These are phyloP conservation scores for Epicampocera succincta DNA, from an alignment of 2,888 invertebrate species.

Conservation along the genomic window DNA sequence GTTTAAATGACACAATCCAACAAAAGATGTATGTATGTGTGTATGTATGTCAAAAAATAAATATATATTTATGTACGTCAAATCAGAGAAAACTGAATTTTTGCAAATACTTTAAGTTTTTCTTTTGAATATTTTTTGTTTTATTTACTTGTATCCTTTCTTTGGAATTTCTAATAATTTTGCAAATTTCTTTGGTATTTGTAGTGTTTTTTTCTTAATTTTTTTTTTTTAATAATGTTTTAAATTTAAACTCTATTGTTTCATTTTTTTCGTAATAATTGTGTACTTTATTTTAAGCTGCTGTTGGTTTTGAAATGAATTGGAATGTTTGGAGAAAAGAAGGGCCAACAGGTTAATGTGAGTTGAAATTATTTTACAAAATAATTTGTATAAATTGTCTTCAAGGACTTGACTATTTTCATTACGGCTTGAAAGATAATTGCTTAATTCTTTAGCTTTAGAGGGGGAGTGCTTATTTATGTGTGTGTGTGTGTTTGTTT, in stretches of 20 bases:
- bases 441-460: constrained; percentile 16
- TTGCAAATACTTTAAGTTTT: no score
- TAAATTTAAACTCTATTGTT: constrained; percentile 38
- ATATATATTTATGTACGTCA: no score
- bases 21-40: no score
- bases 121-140: no score
- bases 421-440: constrained; percentile 7
- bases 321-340: background rate
- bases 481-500: constrained; percentile 28
- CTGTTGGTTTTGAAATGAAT: constrained; percentile 23
- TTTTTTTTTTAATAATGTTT: constrained; percentile 46
- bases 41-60: no score
- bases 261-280: constrained; percentile 9
- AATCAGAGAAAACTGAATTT: no score
- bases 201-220: constrained; percentile 50
- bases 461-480: constrained; percentile 15
- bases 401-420: constrained; percentile 8
- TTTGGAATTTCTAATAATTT: constrained; percentile 53
- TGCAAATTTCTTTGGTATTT: constrained; percentile 61
- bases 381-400: constrained; percentile 69
- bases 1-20: no score
- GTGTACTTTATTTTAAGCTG: background rate
- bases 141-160: background rate
- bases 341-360: constrained; percentile 3
- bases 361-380: constrained; percentile 57